Base-by-base conservation (phyloP, 2,797 vertebrate species). In the Rhyacichthys aspro region DNA sequence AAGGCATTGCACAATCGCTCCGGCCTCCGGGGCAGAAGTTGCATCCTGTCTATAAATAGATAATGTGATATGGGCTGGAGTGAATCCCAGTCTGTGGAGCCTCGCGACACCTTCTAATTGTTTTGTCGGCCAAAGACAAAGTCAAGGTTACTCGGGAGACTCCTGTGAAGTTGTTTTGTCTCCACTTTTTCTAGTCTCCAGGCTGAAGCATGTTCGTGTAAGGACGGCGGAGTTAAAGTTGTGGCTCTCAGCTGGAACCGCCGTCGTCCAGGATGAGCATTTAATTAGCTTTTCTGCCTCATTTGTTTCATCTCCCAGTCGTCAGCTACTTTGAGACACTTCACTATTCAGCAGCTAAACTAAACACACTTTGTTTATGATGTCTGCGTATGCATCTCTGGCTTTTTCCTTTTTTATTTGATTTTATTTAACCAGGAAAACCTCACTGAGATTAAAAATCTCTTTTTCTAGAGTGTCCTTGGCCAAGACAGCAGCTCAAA, bases 241-340 rank as follows among this genome's bases (percentile, higher is more conserved):
- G 63, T 58, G 38, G 63, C 17, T 58, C 53, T 66, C 66, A 54
- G 58, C 72, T 67, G 2, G 71, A 63, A 68, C 42, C 3, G 32
- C 67, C 67, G 9, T 11, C 14, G 61, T 76, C 69, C 64, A 83
- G 55, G 56, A 74, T 43, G 33, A 79, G 70, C 42, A 9, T 84
- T 82, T 76, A 60, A 75, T 83, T 82, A 69, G 62, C 69, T 70
- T 78, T 53, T 74, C 70, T 46, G 77, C 56, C 77, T 80, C 79
- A 78, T 86, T 87, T 83, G 76, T 67, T 68, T 79, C 54, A 34
- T 67, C 86, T 72, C 58, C 18, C 36, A 36, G 7, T 67, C 9
- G 63, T 86, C 84, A 79, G 78, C 83, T 74, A 33, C 63, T 82
- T 79, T 67, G 43, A 63, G 60, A 69, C 75, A 39, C 38, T 45